phyloP scores from a whole-genome alignment of 2,888 invertebrate species.

The Agonopterix alstromeriana region DNA sequence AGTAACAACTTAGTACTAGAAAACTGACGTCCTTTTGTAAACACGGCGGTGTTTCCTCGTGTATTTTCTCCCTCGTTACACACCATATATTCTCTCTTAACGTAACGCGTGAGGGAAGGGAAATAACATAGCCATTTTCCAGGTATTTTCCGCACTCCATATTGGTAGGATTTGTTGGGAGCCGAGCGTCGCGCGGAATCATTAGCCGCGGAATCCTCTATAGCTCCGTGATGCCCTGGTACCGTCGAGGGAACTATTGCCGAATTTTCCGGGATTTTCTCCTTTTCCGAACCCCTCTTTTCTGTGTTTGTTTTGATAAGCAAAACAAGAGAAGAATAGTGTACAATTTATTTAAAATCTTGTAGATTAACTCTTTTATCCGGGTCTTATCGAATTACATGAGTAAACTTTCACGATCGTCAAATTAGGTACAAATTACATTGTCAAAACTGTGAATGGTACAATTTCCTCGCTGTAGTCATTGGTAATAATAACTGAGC shows the following conservation, averaged over 20 bases:
- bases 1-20: slow-evolving; percentile 63
- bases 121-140: slow-evolving; percentile 62
- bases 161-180: slow-evolving; percentile 59
- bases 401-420: background rate
- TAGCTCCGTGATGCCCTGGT: slow-evolving; percentile 45
- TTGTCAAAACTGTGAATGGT: background rate
- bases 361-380: no score
- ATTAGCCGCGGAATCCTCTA: slow-evolving; percentile 62
- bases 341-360: background rate
- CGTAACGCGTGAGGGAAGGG: slow-evolving; percentile 23
- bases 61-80: slow-evolving; percentile 26
- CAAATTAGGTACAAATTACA: slow-evolving; percentile 2
- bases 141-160: slow-evolving; percentile 70
- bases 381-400: no score
- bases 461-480: slow-evolving; percentile 17
- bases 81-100: slow-evolving; percentile 28
- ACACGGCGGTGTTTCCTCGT: slow-evolving; percentile 1
- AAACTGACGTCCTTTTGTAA: slow-evolving; percentile 22
- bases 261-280: slow-evolving; percentile 55
- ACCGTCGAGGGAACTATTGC: slow-evolving; percentile 51
- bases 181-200: slow-evolving; percentile 47
- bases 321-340: background rate
- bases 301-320: background rate
- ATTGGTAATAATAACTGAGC: slow-evolving; percentile 47
- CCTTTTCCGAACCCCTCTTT: background rate